Base-by-base conservation (phyloP, 1,140 invertebrate species). In the Drosophila azteca region DNA sequence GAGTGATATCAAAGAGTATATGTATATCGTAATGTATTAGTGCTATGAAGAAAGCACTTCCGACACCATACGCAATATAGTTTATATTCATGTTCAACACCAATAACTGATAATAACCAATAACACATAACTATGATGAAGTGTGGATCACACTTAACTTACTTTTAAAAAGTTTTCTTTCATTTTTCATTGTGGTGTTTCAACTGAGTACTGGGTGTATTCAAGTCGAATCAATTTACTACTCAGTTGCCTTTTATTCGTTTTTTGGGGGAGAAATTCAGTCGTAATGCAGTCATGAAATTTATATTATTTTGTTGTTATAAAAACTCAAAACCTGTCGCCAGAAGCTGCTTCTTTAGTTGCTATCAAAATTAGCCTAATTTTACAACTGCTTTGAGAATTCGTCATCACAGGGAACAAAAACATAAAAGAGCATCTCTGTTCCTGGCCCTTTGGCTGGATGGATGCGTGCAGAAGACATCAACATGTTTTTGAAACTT, bases 351-450 rank as follows among this genome's bases (percentile, higher is more conserved):
- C 43, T 49, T 15, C 58, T 61, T 39, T 13, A 13, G 57, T 41
- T 20, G 41, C 39, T 64, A n/a, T 50, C 35, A 31, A 72, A 69
- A 85, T 80, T 77, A 72, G 55, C 77, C 85, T 84, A 65, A 80
- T 77, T 84, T 87, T 81, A 87, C 69, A 73, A 77, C 82, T 87
- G 67, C 57, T 82, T 72, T 50, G 52, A 62, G 45, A 81, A 85
- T 85, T 81, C 77, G 57, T 57, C 61, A 53, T 57, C 7, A 35
- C 31, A 46, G 17, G 65, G 60, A 54, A 68, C 67, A 66, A 70
- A 54, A 50, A 46, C 41, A 54, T 45, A 17, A 20, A 17, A 11
- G 1, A 49, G 20, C 68, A 68, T 44, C 61, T 77, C 76, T 45
- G 55, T n/a, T 35, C n/a, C 26, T 58, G 35, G 17, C 31, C 43